phyloP scores from a whole-genome alignment of 2,888 invertebrate genomes.

The Apoderus coryli region DNA sequence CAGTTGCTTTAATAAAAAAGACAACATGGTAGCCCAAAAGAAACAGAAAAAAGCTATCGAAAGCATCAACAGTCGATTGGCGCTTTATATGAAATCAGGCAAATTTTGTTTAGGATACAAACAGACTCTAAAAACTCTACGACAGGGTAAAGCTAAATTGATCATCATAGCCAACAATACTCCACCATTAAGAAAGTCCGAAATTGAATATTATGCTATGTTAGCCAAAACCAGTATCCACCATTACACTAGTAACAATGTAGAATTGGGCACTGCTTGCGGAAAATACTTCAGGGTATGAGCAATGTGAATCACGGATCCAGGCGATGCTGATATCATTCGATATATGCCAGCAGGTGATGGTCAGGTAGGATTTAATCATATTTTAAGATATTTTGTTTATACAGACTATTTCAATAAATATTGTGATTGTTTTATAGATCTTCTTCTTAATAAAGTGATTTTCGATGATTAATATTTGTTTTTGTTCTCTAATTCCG shows the following conservation, averaged over 20 bases:
- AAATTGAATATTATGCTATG: constrained; percentile 99
- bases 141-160: constrained; percentile 98
- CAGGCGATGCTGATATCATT: constrained; percentile 96
- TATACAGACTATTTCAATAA: too few species aligned
- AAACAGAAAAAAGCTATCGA: constrained; percentile 98
- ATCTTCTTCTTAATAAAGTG: too few species aligned
- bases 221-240: constrained; percentile 98
- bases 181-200: constrained; percentile 95
- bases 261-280: constrained; percentile 97
- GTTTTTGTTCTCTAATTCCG: too few species aligned
- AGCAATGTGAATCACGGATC: constrained; percentile 95
- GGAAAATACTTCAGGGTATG: constrained; percentile 99
- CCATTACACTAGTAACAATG: constrained; percentile 98
- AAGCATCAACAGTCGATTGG: constrained; percentile 96
- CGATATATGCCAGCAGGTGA: constrained; percentile 60
- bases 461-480: too few species aligned
- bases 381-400: too few species aligned
- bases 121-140: constrained; percentile 89
- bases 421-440: too few species aligned
- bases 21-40: constrained; percentile 73
- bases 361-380: too few species aligned
- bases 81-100: constrained; percentile 98
- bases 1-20: too few species aligned
- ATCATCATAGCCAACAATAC: constrained; percentile 99
- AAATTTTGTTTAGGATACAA: constrained; percentile 96